Conservation (phyloP, 2,888 invertebrate species). For the Temnothorax unifasciatus region DNA sequence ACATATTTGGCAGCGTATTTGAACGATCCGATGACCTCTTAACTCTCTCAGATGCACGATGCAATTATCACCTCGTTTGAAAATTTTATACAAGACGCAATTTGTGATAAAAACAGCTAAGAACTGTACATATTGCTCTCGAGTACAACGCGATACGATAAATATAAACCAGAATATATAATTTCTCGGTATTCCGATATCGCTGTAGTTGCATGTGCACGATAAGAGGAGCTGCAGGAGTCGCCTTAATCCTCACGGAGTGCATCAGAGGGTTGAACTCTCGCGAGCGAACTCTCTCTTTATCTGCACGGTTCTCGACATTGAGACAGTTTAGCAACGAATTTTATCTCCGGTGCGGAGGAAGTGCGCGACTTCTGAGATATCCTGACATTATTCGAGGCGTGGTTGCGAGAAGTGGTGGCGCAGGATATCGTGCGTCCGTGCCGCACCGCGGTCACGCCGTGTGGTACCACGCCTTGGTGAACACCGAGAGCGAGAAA, state of each 20-base stretch:
- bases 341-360: constrained; percentile 5
- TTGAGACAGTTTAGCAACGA: constrained; percentile 17
- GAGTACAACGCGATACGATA: constrained; percentile 1
- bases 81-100: background rate
- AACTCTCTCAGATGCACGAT: background rate
- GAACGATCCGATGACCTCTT: constrained; percentile 18
- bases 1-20: background rate
- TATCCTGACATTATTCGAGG: constrained; percentile 62
- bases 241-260: constrained; percentile 18
- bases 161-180: constrained; percentile 25
- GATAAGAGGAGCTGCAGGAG: constrained; percentile 32
- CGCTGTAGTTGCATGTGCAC: background rate
- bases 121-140: background rate
- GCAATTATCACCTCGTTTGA: constrained; percentile 24
- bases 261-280: constrained; percentile 29
- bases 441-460: constrained; percentile 64
- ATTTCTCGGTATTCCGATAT: constrained; percentile 22
- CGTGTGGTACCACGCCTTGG: constrained; percentile 69
- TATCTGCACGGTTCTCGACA: constrained; percentile 31
- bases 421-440: constrained; percentile 65
- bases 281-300: constrained; percentile 12
- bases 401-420: constrained; percentile 71
- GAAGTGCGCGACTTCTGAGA: constrained; percentile 41
- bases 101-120: background rate
- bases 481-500: constrained; percentile 54